phyloP scores from a whole-genome alignment of 2,113 vertebrate genomes.

The Nipponia nippon region DNA sequence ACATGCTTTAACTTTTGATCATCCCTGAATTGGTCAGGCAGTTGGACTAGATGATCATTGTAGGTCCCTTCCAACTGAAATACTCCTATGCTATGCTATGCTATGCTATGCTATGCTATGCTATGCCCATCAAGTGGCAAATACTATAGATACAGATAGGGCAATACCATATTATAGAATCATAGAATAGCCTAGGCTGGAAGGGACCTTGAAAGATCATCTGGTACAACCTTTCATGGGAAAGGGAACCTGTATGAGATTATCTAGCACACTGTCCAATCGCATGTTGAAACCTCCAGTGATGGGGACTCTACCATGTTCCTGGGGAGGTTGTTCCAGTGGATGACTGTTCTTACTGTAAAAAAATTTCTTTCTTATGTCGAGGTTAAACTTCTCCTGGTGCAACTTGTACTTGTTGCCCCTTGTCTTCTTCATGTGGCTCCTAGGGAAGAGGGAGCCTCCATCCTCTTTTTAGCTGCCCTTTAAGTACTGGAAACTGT shows the following conservation, averaged over 20 bases:
- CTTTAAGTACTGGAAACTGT: background rate
- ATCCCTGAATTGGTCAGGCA: background rate
- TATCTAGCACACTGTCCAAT: background rate
- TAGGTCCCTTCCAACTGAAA: background rate
- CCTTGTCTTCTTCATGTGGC: background rate
- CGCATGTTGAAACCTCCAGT: background rate
- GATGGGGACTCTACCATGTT: background rate
- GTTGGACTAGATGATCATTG: background rate
- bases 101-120: too few relatives aligned
- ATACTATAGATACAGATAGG: background rate
- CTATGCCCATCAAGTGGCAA: background rate
- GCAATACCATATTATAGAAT: background rate
- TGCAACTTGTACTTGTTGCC: background rate
- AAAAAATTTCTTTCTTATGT: background rate
- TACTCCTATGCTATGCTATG: background rate
- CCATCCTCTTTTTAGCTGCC: background rate
- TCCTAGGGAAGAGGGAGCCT: background rate
- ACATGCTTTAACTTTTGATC: background rate
- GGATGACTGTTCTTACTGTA: background rate
- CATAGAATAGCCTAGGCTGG: background rate
- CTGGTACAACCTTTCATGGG: background rate
- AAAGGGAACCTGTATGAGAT: background rate
- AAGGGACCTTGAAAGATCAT: background rate
- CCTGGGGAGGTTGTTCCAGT: background rate
- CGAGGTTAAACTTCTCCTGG: background rate